Evolutionary conservation across 2,113 vertebrate species (phyloP), one percentile per base, ranked within the genome.

Genomic region (Gobio gobio): DNA sequence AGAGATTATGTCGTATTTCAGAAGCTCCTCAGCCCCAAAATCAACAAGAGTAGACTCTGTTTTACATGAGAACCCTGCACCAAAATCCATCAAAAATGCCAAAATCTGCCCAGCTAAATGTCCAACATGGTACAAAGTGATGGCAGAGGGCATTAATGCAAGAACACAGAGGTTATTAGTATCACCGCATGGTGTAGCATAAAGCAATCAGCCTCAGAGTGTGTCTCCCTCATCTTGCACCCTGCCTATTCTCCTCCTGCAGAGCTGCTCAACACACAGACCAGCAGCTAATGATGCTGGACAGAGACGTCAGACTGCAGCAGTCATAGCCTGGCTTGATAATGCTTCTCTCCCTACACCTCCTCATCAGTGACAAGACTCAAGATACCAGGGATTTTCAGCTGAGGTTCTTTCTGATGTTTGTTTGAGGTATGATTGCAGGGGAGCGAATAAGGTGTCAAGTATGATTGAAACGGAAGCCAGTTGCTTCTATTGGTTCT

Each of bases 141-240:
- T 89, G 92, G 89, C 92, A 92, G 90, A 92, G 89, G 89, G 90
- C 91, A 94, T 95, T 95, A 94, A 95, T 94, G 94, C 94, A 92
- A 83, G 90, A 94, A 91, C 94, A 95, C 93, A 94, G 91, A 94
- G 94, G 94, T 95, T 93, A 94, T 95, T 95, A 94, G 93, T 91
- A 93, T 94, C 93, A 70, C 94, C 85, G 90, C 93, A 93, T 93
- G 93, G 91, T 87, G 91, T 89, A 92, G 92, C 92, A 94, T 93
- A 93, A 94, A 94, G 91, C 92, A 93, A 94, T 94, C 93, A 93
- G 91, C 91, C 90, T 91, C 84, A 89, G 89, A 93, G 91, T 78
- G 90, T 83, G 73, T 92, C 93, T 93, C 90, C 88, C 86, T 90
- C 88, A 89, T 91, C 89, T 89, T 89, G 90, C 83, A 88, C 90